A percentile compares a stretch with the other conserved stretches of the same genome.
phyloP scores from a whole-genome alignment of 2,888 invertebrate genomes.

The Cremastinae sp. region DNA sequence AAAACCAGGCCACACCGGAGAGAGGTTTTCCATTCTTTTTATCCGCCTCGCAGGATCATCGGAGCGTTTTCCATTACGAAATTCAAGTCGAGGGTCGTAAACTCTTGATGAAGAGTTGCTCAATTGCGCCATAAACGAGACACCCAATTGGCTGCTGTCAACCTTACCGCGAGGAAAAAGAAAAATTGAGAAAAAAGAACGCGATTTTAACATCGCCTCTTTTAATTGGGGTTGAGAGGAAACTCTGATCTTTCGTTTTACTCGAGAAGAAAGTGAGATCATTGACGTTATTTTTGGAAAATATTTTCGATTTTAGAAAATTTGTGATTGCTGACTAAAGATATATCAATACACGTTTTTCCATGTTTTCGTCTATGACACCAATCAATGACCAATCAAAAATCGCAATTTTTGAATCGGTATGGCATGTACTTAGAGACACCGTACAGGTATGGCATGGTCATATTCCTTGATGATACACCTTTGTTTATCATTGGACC shows the following conservation, averaged over 20 bases:
- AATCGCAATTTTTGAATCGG: not conserved
- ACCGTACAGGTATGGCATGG: conserved; percentile 1
- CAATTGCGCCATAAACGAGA: conserved; percentile 24
- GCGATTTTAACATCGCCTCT: conserved; percentile 9
- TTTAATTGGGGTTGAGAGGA: conserved; percentile 12
- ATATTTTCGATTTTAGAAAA: too few species aligned
- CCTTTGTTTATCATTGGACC: not conserved
- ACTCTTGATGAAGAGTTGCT: conserved; percentile 47
- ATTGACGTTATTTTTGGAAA: too few species aligned
- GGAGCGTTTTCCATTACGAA: conserved; percentile 17
- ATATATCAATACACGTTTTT: too few species aligned
- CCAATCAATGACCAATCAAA: not conserved
- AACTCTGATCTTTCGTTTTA: too few species aligned
- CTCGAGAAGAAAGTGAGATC: too few species aligned
- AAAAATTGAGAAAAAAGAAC: conserved; percentile 32
- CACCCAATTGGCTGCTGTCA: conserved; percentile 21
- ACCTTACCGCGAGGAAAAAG: conserved; percentile 17
- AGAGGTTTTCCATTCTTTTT: conserved; percentile 23
- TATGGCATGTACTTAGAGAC: not conserved
- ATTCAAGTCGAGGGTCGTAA: conserved; percentile 38
- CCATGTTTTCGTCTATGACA: not conserved
- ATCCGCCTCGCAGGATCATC: not conserved
- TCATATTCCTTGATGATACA: conserved; percentile 1
- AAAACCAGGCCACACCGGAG: conserved; percentile 44
- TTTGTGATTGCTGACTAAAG: too few species aligned